Percentiles rank a stretch among this genome's conserved stretches.
Evolutionary conservation across 2,797 vertebrate genomes (phyloP).

Genomic region (Enteromius viviparus): DNA sequence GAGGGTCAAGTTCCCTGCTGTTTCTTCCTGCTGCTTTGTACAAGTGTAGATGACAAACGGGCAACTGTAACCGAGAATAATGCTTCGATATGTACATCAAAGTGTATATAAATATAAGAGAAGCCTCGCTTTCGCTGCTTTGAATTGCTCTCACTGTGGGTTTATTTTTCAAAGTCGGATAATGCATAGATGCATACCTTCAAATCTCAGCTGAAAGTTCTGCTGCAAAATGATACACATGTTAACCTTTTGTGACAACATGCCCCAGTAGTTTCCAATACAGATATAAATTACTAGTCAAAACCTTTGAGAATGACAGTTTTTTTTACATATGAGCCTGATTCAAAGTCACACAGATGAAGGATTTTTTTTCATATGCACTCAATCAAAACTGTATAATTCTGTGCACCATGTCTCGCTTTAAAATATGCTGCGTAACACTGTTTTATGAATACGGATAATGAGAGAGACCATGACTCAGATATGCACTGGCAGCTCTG

Average conservation of each 20-base stretch:
- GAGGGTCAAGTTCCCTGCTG: slow-evolving; percentile 30
- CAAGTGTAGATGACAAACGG: slow-evolving; percentile 35
- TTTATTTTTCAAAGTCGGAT: slow-evolving; percentile 11
- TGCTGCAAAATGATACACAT: not conserved
- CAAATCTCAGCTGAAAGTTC: not conserved
- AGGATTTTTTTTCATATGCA: slow-evolving; percentile 18
- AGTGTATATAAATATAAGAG: slow-evolving; percentile 20
- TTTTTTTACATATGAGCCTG: not conserved
- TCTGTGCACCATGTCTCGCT: not conserved
- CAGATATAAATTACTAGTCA: not conserved
- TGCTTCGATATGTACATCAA: slow-evolving; percentile 31
- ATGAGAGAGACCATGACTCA: slow-evolving; percentile 30
- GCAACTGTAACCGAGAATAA: not conserved
- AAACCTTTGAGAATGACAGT: slow-evolving; percentile 11
- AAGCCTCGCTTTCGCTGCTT: not conserved
- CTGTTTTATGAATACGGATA: slow-evolving; percentile 48
- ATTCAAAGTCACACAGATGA: slow-evolving; percentile 22
- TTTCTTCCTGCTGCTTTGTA: slow-evolving; percentile 21
- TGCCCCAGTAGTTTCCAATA: not conserved
- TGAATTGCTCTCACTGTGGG: slow-evolving; percentile 6
- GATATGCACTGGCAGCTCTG: slow-evolving; percentile 31
- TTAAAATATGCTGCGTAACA: slow-evolving; percentile 22
- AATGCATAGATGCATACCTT: not conserved
- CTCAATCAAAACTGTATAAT: slow-evolving; percentile 24
- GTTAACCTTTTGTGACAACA: not conserved